phyloP scores from a whole-genome alignment of 2,888 invertebrate species.

The Ennomos erosarius region DNA sequence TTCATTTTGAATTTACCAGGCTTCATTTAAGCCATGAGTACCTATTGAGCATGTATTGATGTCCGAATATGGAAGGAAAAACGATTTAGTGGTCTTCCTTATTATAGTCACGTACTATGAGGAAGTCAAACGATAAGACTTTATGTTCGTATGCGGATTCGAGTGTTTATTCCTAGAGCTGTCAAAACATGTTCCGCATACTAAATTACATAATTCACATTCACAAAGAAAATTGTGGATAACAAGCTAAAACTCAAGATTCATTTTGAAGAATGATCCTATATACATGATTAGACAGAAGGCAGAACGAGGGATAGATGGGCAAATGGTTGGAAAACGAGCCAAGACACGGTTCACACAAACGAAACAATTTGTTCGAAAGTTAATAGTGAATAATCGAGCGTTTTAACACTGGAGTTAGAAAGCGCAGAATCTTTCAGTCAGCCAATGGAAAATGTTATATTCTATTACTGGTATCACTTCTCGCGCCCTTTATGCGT shows the following conservation, averaged over 20 bases:
- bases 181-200: conserved; percentile 31
- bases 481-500: conserved; percentile 2
- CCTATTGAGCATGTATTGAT: conserved; percentile 12
- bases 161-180: conserved; percentile 29
- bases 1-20: no score
- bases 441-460: conserved; percentile 37
- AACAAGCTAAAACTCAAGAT: no score
- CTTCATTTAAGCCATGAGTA: not conserved
- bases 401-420: conserved; percentile 33
- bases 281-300: no score
- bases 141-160: conserved; percentile 43
- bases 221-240: not conserved
- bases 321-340: conserved; percentile 25
- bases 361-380: conserved; percentile 52
- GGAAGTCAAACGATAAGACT: conserved; percentile 47
- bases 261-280: no score
- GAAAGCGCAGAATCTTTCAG: conserved; percentile 48
- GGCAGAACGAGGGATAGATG: not conserved
- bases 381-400: conserved; percentile 57
- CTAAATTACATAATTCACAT: conserved; percentile 10
- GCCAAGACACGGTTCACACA: conserved; percentile 40
- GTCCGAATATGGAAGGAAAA: conserved; percentile 41
- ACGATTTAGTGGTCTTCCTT: conserved; percentile 49
- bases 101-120: conserved; percentile 50
- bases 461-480: conserved; percentile 14